Evolutionary conservation across 30 jellyfish, hydroid and myxozoan genomes (phyloP).

Genomic region (Hydra vulgaris): DNA sequence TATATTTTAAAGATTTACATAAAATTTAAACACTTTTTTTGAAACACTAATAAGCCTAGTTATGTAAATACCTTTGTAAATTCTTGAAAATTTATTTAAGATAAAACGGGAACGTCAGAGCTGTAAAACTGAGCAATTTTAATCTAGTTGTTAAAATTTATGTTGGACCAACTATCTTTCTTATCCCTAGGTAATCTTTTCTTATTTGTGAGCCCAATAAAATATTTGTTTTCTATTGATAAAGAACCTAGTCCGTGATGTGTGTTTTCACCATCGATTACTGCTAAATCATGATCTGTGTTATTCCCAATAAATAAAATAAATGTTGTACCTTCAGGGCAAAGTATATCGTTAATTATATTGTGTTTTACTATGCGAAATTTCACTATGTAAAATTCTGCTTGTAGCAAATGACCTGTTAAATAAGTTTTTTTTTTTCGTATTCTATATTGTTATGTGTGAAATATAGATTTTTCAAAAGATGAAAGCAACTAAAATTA

Average conservation of each 20-base stretch:
- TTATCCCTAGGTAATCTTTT: conserved; percentile 2
- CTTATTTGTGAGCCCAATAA: not conserved
- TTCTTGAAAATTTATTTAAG: not conserved
- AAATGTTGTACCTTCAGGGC: too few relatives aligned
- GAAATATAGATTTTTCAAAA: not conserved
- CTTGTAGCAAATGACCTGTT: too few relatives aligned
- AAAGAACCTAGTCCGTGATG: conserved; percentile 1
- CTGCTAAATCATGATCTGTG: not conserved
- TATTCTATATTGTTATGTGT: not conserved
- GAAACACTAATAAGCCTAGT: not conserved
- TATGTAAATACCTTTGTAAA: not conserved
- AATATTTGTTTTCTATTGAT: not conserved
- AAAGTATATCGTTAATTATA: too few relatives aligned
- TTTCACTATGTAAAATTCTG: too few relatives aligned
- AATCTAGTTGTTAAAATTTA: too few relatives aligned
- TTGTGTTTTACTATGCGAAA: too few relatives aligned
- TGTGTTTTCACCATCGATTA: conserved; percentile 6
- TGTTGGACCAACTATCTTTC: conserved; percentile 4
- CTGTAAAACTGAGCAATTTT: not conserved
- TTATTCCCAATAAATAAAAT: not conserved
- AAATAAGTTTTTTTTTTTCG: not conserved
- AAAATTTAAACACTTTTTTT: too few relatives aligned
- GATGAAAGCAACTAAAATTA: not conserved
- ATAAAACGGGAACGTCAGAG: too few relatives aligned
- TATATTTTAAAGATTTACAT: not conserved